Base-by-base conservation (phyloP, 2,888 invertebrate genomes). In the Oasisia sp. region DNA sequence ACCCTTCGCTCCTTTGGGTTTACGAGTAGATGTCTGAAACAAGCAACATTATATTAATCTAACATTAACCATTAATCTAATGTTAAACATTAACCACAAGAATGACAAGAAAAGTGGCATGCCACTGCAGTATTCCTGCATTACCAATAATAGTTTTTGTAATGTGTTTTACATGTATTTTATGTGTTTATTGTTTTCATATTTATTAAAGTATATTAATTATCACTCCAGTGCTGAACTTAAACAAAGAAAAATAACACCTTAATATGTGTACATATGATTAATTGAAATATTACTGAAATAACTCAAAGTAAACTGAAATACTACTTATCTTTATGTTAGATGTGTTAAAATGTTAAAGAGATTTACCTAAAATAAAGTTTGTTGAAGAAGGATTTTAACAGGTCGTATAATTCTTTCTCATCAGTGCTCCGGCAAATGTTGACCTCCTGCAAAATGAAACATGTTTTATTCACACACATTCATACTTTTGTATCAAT, bases 1-100 rank as follows among this genome's bases (percentile, higher is more conserved):
- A 99, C 97, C 96, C 98, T 98, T 38, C 99, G 97, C 95, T 99
- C 99, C 96, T 99, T 99, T 0, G 99, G 99, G 95, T 98, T 99
- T 91, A 99, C 98, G 91, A 99, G 97, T 56, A 98, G 97, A 96
- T 98, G 97, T 94, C 74, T 74, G 19, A 74, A 74, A 74, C 74
- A 74, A 74, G n/a, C 32, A 90, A 7, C n/a, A 38, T 90, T 32
- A 89, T 89, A 89, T 89, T 32, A 32, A 90, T 90, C 14, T 90
- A 90, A 38, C 38, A 38, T 38, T 38, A 38, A 38, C n/a, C n/a
- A 38, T 38, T 38, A 38, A 38, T 38, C 38, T 38, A 38, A 38
- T 38, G 38, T 38, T 38, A 38, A 38, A 38, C 32, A 90, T 90
- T 27, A 90, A 38, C 32, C 8, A 8, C 38, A 90, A 38, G 32